These are phyloP conservation scores for Odontomyia ornata DNA, from an alignment of 2,888 invertebrate genomes.

Conservation along the genomic window DNA sequence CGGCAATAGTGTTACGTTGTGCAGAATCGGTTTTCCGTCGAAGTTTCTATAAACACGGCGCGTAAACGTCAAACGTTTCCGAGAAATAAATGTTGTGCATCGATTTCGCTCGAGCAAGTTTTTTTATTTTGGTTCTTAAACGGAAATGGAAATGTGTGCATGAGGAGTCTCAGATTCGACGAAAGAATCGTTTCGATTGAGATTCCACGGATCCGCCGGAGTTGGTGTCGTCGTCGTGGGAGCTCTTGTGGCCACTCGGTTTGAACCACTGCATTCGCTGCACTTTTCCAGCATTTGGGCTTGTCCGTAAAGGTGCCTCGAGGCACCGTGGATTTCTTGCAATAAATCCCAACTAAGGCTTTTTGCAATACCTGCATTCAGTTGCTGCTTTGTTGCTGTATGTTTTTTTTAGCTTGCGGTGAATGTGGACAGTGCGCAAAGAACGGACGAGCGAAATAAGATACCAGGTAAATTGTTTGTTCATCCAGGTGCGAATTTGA, in stretches of 20 bases:
- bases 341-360: too few species aligned
- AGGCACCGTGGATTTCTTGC: too few species aligned
- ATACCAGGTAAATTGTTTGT: slow-evolving; percentile 27
- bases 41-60: neutral
- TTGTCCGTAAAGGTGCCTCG: slow-evolving; percentile 3
- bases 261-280: slow-evolving; percentile 15
- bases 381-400: neutral
- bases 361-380: too few species aligned
- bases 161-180: slow-evolving; percentile 15
- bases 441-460: neutral
- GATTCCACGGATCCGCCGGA: neutral
- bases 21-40: neutral
- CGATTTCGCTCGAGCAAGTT: slow-evolving; percentile 18
- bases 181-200: slow-evolving; percentile 21
- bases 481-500: slow-evolving; percentile 12
- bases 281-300: neutral
- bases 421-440: neutral
- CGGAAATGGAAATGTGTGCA: slow-evolving; percentile 32
- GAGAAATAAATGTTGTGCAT: slow-evolving; percentile 41
- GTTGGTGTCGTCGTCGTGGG: neutral
- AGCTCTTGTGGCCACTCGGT: neutral
- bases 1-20: neutral
- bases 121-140: slow-evolving; percentile 37
- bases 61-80: neutral
- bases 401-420: too few species aligned